Evolutionary conservation across 2,113 vertebrate species (phyloP).

Genomic region (Bambusicola thoracicus): DNA sequence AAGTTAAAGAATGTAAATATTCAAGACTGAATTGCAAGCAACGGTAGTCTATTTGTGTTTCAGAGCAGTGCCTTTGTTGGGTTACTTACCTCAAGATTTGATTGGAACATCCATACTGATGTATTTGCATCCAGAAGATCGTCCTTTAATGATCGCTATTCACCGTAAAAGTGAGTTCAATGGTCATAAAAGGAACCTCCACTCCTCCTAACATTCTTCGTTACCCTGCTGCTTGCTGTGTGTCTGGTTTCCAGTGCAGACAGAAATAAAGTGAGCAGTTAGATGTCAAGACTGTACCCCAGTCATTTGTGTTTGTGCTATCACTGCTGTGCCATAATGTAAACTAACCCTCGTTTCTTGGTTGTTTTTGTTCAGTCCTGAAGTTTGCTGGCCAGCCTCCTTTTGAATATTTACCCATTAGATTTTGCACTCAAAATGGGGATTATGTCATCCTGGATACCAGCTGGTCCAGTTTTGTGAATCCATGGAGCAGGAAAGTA

Average conservation of each 20-base stretch:
- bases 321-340: neutral
- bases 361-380: slow-evolving; percentile 77
- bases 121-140: slow-evolving; percentile 88
- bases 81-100: slow-evolving; percentile 92
- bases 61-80: slow-evolving; percentile 91
- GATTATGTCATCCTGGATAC: slow-evolving; percentile 89
- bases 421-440: slow-evolving; percentile 89
- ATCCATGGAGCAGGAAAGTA: slow-evolving; percentile 92
- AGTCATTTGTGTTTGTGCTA: neutral
- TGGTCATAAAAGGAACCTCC: neutral
- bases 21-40: neutral
- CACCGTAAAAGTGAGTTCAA: slow-evolving; percentile 84
- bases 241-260: neutral
- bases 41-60: neutral
- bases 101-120: slow-evolving; percentile 86
- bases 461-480: slow-evolving; percentile 93
- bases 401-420: slow-evolving; percentile 88
- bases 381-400: slow-evolving; percentile 86
- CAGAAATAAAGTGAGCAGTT: neutral
- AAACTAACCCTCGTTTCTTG: neutral
- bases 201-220: neutral
- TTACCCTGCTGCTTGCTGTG: neutral
- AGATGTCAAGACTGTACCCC: neutral
- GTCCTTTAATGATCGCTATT: slow-evolving; percentile 84
- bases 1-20: neutral